A percentile compares a stretch with the other conserved stretches of the same genome.
Conservation (phyloP, 2,888 invertebrate genomes). For the Thyatira batis region DNA sequence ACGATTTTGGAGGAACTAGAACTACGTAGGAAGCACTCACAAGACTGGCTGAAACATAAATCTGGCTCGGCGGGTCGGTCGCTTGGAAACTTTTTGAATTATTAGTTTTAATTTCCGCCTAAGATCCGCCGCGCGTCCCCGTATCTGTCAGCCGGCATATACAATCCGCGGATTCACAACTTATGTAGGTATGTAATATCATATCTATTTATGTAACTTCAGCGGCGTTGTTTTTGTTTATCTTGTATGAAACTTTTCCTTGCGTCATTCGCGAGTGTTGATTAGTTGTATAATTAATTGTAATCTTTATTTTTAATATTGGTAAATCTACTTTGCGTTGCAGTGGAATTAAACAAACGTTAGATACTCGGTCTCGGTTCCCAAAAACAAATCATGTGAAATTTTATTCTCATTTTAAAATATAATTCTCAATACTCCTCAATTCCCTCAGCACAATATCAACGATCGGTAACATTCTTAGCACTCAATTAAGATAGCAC, state of each 20-base stretch:
- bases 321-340: no score
- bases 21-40: constrained; percentile 67
- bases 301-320: no score
- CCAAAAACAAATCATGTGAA: no score
- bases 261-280: not conserved
- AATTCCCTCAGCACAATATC: constrained; percentile 28
- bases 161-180: constrained; percentile 41
- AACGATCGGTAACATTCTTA: constrained; percentile 60
- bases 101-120: constrained; percentile 84
- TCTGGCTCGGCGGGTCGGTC: constrained; percentile 76
- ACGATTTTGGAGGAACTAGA: constrained; percentile 43
- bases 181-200: constrained; percentile 5
- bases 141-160: constrained; percentile 75
- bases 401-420: no score
- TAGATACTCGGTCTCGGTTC: no score
- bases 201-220: not conserved
- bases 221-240: not conserved
- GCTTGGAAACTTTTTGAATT: constrained; percentile 83
- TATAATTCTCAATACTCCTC: not conserved
- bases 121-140: constrained; percentile 76
- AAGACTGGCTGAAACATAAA: constrained; percentile 78
- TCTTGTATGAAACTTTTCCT: not conserved
- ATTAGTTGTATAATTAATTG: no score
- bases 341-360: no score
- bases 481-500: constrained; percentile 71